Percentiles rank a stretch among this genome's conserved stretches.
Evolutionary conservation across 2,113 vertebrate species (phyloP).

Genomic region (Anolis carolinensis): DNA sequence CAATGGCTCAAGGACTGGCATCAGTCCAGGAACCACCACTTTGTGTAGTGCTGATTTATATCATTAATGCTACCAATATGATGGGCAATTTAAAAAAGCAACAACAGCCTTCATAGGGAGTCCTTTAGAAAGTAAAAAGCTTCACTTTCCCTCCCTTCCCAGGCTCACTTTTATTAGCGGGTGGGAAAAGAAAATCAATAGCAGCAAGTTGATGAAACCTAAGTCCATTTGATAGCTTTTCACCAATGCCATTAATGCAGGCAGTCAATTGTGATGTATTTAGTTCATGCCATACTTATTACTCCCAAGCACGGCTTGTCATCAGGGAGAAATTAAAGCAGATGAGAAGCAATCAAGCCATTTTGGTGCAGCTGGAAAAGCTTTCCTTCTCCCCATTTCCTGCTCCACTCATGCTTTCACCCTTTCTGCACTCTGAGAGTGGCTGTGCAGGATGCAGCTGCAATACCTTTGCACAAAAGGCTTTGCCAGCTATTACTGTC

Average conservation of each 20-base stretch:
- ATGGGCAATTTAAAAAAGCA: not conserved
- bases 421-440: conserved; percentile 24
- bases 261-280: conserved; percentile 61
- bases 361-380: conserved; percentile 53
- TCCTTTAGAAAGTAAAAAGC: conserved; percentile 51
- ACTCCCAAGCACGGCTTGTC: conserved; percentile 63
- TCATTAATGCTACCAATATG: not conserved
- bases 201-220: conserved; percentile 50
- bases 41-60: not conserved
- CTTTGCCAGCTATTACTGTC: conserved; percentile 31
- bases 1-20: no score
- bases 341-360: conserved; percentile 61
- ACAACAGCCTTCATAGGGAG: conserved; percentile 5
- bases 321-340: conserved; percentile 68
- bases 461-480: conserved; percentile 25
- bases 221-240: conserved; percentile 53
- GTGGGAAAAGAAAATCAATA: conserved; percentile 41
- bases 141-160: no score
- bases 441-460: conserved; percentile 51
- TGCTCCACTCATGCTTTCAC: conserved; percentile 13
- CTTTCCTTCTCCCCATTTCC: conserved; percentile 33
- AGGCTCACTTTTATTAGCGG: conserved; percentile 39
- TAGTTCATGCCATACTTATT: conserved; percentile 61
- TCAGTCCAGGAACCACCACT: no score
- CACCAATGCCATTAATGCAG: conserved; percentile 46